phyloP scores from a whole-genome alignment of 1,140 invertebrate species.

The Neuroterus valhalla region DNA sequence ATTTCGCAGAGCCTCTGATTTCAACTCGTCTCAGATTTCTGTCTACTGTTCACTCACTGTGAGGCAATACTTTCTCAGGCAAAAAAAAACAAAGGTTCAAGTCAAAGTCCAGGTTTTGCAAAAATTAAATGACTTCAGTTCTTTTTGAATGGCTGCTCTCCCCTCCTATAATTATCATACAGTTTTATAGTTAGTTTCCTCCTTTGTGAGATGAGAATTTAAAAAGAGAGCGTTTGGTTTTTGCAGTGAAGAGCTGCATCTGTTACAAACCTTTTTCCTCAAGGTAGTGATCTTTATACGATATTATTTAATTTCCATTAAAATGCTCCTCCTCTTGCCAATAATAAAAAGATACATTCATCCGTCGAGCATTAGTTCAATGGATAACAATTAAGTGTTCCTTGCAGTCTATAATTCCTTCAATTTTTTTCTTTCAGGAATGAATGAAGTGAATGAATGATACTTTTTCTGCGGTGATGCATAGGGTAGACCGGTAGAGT shows the following conservation, averaged over 20 bases:
- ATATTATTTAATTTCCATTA: constrained; percentile 21
- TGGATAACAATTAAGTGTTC: neutral
- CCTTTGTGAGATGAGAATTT: too few species aligned
- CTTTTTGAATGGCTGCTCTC: too few species aligned
- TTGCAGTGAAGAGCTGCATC: neutral
- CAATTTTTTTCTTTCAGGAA: neutral
- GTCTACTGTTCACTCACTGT: neutral
- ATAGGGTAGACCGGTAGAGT: neutral
- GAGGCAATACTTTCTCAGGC: neutral
- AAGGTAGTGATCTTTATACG: neutral
- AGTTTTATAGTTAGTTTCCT: too few species aligned
- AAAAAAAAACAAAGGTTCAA: neutral
- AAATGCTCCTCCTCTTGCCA: neutral
- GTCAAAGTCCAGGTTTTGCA: too few species aligned
- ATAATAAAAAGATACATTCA: neutral
- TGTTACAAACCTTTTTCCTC: neutral
- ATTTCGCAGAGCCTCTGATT: constrained; percentile 25
- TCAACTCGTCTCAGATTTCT: constrained; percentile 25
- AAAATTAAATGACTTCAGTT: too few species aligned
- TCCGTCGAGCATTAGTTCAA: constrained; percentile 18
- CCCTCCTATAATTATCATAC: too few species aligned
- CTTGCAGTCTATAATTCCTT: constrained; percentile 16
- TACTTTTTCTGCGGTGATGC: constrained; percentile 17
- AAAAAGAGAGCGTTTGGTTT: too few species aligned
- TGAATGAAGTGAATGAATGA: constrained; percentile 9